Conservation (phyloP, 2,113 vertebrate genomes). For the Lasiurus borealis region DNA sequence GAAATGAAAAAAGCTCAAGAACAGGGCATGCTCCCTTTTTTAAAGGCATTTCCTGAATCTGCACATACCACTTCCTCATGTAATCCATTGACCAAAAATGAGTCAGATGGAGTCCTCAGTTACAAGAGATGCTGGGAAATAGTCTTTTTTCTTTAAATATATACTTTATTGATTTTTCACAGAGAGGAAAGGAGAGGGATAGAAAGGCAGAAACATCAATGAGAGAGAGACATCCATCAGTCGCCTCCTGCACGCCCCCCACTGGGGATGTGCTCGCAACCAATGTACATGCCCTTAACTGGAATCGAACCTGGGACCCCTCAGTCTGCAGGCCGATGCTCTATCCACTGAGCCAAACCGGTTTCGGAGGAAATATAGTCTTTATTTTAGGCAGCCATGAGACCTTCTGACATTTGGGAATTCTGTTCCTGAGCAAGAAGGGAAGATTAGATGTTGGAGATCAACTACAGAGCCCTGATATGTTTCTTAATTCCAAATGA, state of each 20-base stretch:
- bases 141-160: no score
- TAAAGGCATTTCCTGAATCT: not conserved
- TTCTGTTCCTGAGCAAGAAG: slow-evolving; percentile 14
- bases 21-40: not conserved
- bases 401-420: not conserved
- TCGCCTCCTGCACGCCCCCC: no score
- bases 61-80: not conserved
- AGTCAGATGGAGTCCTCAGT: not conserved
- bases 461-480: not conserved
- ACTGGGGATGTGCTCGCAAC: no score
- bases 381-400: not conserved
- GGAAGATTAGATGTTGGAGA: not conserved
- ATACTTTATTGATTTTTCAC: no score
- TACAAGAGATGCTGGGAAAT: not conserved
- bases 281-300: no score
- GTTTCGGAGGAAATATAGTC: not conserved
- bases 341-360: no score
- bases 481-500: not conserved
- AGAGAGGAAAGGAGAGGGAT: no score
- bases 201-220: no score
- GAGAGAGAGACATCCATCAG: no score
- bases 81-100: not conserved
- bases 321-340: no score
- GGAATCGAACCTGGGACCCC: no score
- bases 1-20: not conserved